phyloP scores from a whole-genome alignment of 2,888 invertebrate genomes.

The Pantelozetes paolii region DNA sequence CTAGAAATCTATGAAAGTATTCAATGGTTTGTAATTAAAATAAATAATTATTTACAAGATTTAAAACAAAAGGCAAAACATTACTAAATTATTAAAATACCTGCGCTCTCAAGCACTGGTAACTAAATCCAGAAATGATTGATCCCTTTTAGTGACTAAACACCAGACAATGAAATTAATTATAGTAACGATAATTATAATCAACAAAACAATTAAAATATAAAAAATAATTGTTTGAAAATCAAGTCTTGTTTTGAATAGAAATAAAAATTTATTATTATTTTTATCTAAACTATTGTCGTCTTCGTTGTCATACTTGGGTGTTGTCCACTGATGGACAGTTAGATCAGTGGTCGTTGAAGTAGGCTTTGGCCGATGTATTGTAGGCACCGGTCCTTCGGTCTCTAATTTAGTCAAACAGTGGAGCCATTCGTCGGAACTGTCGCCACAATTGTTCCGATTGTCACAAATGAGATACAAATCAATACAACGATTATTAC shows the following conservation, averaged over 20 bases:
- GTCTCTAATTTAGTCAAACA: slow-evolving; percentile 36
- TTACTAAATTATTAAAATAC: too few species aligned
- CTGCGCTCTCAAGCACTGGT: background rate
- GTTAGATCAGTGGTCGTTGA: background rate
- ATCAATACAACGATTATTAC: slow-evolving; percentile 35
- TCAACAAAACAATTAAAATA: slow-evolving; percentile 32
- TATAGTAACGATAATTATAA: slow-evolving; percentile 38
- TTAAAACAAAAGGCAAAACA: too few species aligned
- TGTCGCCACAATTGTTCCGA: slow-evolving; percentile 39
- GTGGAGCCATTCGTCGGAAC: slow-evolving; percentile 27
- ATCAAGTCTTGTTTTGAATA: background rate
- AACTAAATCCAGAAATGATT: slow-evolving; percentile 36
- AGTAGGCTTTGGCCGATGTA: background rate
- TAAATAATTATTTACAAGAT: too few species aligned
- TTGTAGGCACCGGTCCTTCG: background rate
- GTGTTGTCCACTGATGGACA: background rate
- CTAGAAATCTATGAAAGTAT: too few species aligned
- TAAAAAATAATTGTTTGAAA: slow-evolving; percentile 30
- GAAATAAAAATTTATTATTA: background rate
- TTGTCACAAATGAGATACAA: slow-evolving; percentile 36
- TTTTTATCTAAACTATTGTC: background rate
- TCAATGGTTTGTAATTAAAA: too few species aligned
- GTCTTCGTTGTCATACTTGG: background rate
- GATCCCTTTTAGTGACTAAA: slow-evolving; percentile 35
- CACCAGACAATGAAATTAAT: slow-evolving; percentile 38